Evolutionary conservation across 2,797 vertebrate species (phyloP).

Genomic region (Lophius americanus): DNA sequence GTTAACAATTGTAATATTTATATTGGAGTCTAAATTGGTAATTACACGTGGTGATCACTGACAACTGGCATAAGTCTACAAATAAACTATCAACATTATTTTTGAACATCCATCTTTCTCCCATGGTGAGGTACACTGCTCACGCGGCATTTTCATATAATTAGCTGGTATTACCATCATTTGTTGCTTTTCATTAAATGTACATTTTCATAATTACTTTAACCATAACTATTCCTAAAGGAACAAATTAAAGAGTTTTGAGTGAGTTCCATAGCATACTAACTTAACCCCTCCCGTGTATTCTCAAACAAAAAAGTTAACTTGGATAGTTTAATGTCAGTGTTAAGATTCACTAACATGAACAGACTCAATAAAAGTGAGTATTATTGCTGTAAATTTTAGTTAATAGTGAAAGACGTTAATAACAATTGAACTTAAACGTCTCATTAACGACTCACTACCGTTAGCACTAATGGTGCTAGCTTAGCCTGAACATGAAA

Average conservation of each 20-base stretch:
- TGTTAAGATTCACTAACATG: background rate
- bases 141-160: no score
- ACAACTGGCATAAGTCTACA: background rate
- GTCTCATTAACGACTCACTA: slow-evolving; percentile 21
- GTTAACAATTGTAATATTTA: background rate
- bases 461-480: slow-evolving; percentile 45
- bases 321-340: background rate
- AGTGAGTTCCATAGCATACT: background rate
- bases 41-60: background rate
- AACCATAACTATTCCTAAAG: background rate
- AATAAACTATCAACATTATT: background rate
- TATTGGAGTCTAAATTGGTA: background rate
- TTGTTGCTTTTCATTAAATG: no score
- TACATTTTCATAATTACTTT: background rate
- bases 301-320: background rate
- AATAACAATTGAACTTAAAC: background rate
- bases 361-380: background rate
- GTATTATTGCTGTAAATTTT: background rate
- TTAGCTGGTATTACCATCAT: no score
- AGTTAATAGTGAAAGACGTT: background rate
- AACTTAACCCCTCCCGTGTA: background rate
- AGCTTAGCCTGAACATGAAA: slow-evolving; percentile 45
- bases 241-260: no score
- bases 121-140: no score
- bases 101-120: background rate